phyloP scores from a whole-genome alignment of 2,113 vertebrate species.

The Prinia subflava region DNA sequence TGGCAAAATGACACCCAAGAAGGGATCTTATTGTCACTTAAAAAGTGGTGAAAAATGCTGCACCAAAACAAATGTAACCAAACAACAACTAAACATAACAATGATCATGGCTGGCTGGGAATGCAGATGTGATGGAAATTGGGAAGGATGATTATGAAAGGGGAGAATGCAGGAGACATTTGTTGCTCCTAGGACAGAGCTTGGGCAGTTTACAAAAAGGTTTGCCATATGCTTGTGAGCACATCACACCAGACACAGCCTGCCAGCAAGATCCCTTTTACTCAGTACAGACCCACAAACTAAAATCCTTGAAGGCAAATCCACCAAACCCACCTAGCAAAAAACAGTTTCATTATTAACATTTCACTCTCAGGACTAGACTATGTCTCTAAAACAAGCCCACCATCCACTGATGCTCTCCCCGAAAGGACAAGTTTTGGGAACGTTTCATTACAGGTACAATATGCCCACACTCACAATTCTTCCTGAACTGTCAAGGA shows the following conservation, averaged over 20 bases:
- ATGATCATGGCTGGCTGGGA: background rate
- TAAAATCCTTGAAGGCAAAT: background rate
- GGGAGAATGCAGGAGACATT: background rate
- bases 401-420: background rate
- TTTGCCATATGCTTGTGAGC: background rate
- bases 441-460: background rate
- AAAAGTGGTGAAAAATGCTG: fast-evolving
- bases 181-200: background rate
- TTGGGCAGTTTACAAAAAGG: background rate
- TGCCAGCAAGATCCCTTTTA: background rate
- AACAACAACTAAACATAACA: background rate
- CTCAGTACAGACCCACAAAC: background rate
- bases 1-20: background rate
- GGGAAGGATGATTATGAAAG: background rate
- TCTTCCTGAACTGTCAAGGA: background rate
- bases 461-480: background rate
- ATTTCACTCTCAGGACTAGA: background rate
- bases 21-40: background rate
- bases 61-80: background rate
- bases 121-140: background rate
- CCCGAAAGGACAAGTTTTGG: background rate
- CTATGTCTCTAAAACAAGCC: background rate
- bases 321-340: background rate
- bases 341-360: background rate
- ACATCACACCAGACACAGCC: background rate